Conservation (phyloP, 1,140 invertebrate genomes). For the Saccostrea cuccullata region DNA sequence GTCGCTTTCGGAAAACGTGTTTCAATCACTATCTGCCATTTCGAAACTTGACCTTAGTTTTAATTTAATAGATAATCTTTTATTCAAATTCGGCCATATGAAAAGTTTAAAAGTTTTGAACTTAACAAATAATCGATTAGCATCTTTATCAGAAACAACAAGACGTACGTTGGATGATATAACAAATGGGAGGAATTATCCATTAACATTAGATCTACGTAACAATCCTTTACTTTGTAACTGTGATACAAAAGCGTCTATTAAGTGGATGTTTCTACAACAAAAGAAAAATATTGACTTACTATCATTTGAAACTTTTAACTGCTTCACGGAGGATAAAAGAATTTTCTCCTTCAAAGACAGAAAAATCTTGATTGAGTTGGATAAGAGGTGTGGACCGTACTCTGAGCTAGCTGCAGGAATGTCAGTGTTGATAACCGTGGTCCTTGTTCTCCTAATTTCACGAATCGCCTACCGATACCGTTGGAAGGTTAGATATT, state of each 20-base stretch:
- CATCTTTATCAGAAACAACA: background rate
- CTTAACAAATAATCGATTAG: background rate
- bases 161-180: background rate
- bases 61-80: background rate
- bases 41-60: background rate
- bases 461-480: background rate
- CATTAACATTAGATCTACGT: background rate
- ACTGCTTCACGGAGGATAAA: background rate
- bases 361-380: background rate
- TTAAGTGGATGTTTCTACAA: background rate
- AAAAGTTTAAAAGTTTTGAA: background rate
- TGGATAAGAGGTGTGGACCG: background rate
- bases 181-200: background rate
- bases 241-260: background rate
- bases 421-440: background rate
- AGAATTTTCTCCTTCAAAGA: background rate
- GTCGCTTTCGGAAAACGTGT: background rate
- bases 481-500: background rate
- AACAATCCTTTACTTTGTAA: background rate
- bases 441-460: background rate
- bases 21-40: background rate
- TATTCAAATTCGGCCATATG: background rate
- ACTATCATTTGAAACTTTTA: background rate
- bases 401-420: background rate
- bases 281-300: background rate